A percentile compares a stretch with the other conserved stretches of the same genome.
Conservation (phyloP, 1,140 invertebrate species). For the Lepidurus packardi region DNA sequence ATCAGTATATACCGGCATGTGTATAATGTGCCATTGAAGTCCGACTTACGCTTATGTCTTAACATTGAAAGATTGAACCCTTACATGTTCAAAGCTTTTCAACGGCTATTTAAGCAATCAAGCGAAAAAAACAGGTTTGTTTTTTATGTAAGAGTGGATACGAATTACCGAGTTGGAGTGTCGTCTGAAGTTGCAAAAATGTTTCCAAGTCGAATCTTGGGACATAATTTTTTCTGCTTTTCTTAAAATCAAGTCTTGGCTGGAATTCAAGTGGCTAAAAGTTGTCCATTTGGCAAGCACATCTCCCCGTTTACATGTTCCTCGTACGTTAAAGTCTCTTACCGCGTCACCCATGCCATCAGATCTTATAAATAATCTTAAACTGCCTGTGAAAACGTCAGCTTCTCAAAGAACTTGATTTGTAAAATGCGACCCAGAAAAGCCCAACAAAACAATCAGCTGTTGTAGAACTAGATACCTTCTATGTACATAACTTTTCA, state of each 20-base stretch:
- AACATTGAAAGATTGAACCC: too few species aligned
- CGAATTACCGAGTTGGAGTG: too few species aligned
- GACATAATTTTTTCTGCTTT: too few species aligned
- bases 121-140: too few species aligned
- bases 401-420: not conserved
- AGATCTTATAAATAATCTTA: conserved; percentile 14
- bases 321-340: not conserved
- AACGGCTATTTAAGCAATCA: too few species aligned
- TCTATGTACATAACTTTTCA: too few species aligned
- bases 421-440: not conserved
- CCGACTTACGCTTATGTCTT: not conserved
- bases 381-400: not conserved
- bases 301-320: not conserved
- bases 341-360: not conserved
- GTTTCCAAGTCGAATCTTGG: too few species aligned
- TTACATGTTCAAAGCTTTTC: too few species aligned
- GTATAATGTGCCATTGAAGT: too few species aligned
- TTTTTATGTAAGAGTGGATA: too few species aligned
- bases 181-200: too few species aligned
- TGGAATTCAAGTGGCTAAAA: not conserved
- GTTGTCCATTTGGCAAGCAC: not conserved
- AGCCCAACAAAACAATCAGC: not conserved
- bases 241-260: not conserved
- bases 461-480: not conserved
- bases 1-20: not conserved